These are phyloP conservation scores for Poeciliopsis turrubarensis DNA, from an alignment of 2,113 vertebrate genomes.

Conservation along the genomic window DNA sequence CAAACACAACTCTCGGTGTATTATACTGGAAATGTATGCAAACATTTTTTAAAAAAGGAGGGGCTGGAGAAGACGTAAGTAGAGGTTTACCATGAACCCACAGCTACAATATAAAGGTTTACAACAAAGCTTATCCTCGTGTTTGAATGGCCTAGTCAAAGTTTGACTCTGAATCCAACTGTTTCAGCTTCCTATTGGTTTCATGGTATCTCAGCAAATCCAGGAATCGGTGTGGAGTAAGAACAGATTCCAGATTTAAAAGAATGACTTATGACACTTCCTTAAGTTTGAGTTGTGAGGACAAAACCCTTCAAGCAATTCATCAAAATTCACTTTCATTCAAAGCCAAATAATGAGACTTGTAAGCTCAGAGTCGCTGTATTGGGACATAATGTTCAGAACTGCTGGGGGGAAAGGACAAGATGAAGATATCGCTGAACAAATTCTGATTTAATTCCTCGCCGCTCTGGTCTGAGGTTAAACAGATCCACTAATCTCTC, in stretches of 20 bases:
- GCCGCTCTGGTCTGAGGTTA: constrained; percentile 37
- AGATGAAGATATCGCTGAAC: constrained; percentile 35
- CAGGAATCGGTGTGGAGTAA: too few relatives aligned
- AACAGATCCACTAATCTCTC: constrained; percentile 60
- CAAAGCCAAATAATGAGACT: constrained; percentile 34
- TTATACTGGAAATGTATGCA: not conserved
- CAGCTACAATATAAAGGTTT: too few relatives aligned
- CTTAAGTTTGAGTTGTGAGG: not conserved
- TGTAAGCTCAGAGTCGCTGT: constrained; percentile 25
- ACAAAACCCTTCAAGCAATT: constrained; percentile 1
- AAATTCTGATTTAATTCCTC: constrained; percentile 53
- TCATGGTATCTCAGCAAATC: too few relatives aligned
- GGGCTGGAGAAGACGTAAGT: too few relatives aligned
- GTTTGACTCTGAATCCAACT: too few relatives aligned
- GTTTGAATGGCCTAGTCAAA: too few relatives aligned
- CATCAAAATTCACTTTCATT: not conserved
- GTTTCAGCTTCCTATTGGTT: too few relatives aligned
- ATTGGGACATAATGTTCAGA: not conserved
- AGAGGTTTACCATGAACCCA: too few relatives aligned
- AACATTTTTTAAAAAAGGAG: too few relatives aligned
- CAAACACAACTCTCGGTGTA: not conserved
- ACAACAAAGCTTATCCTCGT: too few relatives aligned
- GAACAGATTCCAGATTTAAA: too few relatives aligned
- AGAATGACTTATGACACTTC: not conserved
- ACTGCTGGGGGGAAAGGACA: constrained; percentile 5